Evolutionary conservation across 2,797 vertebrate species (phyloP), one percentile per base, ranked within the genome.

Genomic region (Tenualosa ilisha): DNA sequence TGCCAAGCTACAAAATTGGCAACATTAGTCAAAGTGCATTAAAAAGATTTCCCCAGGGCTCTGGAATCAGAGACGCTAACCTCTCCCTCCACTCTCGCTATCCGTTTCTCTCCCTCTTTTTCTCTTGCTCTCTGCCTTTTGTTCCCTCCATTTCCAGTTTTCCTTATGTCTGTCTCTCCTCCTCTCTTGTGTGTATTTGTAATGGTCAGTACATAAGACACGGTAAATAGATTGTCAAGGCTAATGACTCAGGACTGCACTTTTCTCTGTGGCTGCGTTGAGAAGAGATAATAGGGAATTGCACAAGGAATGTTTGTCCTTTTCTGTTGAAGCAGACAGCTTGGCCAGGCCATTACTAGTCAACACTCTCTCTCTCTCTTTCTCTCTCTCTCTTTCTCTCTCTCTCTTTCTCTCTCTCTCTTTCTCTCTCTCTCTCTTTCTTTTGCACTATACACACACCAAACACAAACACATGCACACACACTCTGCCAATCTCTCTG

Each of bases 61-160:
- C 20, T 79, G 6, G 40, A 46, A 79, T 40, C 72, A 79, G 40
- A 46, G 37, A 79, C 37, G 7, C 72, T 79, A 79, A 79, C 37
- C 37, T 46, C 40, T 46, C 40, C 17, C 72, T 20, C 15, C 3
- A 0, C 54, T 22, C 20, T 56, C 20, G 20, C 54, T 56, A 8
- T 65, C n/a, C 7, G 4, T 46, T 83, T 86, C 5, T 84, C 6
- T 85, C 84, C 0, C 84, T 85, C 85, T 88, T 3, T 84, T 83
- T 68, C 20, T 56, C 54, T 53, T 3, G 46, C 22, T 50, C 20
- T 43, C 13, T 56, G 3, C 31, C 17, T 65, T 17, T 86, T 6
- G 82, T 6, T 85, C 84, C 0, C 83, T 86, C 20, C 26, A 79
- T 46, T 79, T 46, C 20, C 15, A 43, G 43, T 43, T 79, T 15